Evolutionary conservation across 2,888 invertebrate species (phyloP), one percentile per base, ranked within the genome.

Genomic region (Archips crataeganus): DNA sequence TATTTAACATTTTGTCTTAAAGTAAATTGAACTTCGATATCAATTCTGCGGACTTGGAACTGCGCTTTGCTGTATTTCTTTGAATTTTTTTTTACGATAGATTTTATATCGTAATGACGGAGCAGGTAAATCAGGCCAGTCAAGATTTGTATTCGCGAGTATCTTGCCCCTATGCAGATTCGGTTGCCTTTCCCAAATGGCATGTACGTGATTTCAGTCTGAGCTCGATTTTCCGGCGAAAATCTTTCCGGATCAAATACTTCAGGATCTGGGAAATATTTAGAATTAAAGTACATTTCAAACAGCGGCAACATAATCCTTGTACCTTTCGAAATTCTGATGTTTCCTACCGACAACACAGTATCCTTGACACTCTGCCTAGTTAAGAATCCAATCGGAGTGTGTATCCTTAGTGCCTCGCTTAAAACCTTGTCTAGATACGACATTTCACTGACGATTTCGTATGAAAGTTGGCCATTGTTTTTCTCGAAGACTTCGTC

Each of bases 201-300:
- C 36, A 36, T 36, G 36, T 36, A 36, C 5, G 36, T 5, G 36
- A 36, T 36, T 36, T 88, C 87, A 61, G 77, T 82, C 0, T 84
- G 3, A n/a, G 32, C 3, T 32, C 76, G 49, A 81, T 80, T 2
- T 49, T 87, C 85, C 0, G 82, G 79, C 6, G 80, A 75, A 78
- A 90, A 91, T 66, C 93, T 84, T 2, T 93, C 90, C 2, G 94
- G 94, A 72, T 92, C 85, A 36, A 93, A 94, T 2, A 82, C 84
- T 64, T 91, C 85, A 0, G 95, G 95, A 13, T 95, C 36, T 5
- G 36, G 36, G 36, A 36, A 36, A 77, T 90, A 87, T 59, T 90
- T 83, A 0, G 90, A 86, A 75, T 95, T 94, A 54, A 87, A 86
- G 71, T 95, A 95, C 32, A 90, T 71, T 11, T 88, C 88, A 57